Percentiles rank a stretch among this genome's conserved stretches.
Conservation (phyloP, 2,888 invertebrate species). For the Heliconius aoede region DNA sequence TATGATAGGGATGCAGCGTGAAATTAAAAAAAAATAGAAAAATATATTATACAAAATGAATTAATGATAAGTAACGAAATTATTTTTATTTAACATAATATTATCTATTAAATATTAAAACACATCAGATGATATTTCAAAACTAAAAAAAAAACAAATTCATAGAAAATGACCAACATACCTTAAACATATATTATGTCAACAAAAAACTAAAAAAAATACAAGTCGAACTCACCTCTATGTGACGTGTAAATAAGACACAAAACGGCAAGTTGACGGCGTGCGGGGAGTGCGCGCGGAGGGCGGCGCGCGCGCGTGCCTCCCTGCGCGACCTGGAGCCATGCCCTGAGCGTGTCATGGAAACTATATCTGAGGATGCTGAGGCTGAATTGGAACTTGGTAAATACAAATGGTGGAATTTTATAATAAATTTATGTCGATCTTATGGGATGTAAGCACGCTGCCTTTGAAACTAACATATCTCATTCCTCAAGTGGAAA, state of each 20-base stretch:
- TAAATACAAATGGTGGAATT: constrained; percentile 58
- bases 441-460: too few relatives aligned
- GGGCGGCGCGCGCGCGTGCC: constrained; percentile 69
- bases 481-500: too few relatives aligned
- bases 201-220: constrained; percentile 3
- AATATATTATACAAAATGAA: too few relatives aligned
- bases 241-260: constrained; percentile 36
- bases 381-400: constrained; percentile 87
- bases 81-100: background rate
- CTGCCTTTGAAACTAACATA: too few relatives aligned
- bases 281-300: constrained; percentile 73
- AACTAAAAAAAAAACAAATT: background rate
- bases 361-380: constrained; percentile 87
- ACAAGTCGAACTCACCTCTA: constrained; percentile 33
- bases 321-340: constrained; percentile 70
- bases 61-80: background rate
- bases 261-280: constrained; percentile 60
- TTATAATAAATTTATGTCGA: too few relatives aligned
- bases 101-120: background rate
- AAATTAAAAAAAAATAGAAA: too few relatives aligned
- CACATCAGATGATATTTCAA: constrained; percentile 20
- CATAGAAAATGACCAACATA: background rate
- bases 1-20: too few relatives aligned
- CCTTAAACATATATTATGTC: background rate
- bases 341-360: constrained; percentile 82